Conservation (phyloP, 2,888 invertebrate species). For the Chromoteleia sp. region DNA sequence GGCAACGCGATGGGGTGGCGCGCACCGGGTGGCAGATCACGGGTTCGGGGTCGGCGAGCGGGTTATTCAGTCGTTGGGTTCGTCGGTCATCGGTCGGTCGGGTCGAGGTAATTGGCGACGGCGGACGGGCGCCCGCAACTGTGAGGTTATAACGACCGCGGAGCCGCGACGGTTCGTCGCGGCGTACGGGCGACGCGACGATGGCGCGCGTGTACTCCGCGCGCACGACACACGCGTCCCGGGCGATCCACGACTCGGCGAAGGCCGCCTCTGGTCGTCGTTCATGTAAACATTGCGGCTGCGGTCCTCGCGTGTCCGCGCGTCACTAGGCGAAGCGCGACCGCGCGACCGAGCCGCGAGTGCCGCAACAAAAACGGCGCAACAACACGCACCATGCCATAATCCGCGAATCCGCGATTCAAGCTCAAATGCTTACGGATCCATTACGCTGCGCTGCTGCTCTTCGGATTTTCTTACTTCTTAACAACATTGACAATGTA, state of each 20-base stretch:
- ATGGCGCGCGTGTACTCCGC: not conserved
- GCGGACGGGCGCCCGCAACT: conserved; percentile 9
- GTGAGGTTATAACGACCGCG: conserved; percentile 48
- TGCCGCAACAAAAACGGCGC: conserved; percentile 18
- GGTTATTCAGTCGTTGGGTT: not conserved
- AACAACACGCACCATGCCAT: conserved; percentile 48
- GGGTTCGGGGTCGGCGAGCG: not conserved
- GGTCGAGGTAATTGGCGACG: not conserved
- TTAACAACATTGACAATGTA: conserved; percentile 93
- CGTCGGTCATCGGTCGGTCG: not conserved
- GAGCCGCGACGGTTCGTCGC: conserved; percentile 7
- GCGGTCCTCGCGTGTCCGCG: conserved; percentile 71
- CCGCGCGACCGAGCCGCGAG: not conserved
- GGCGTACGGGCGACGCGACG: not conserved
- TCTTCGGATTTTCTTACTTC: conserved; percentile 78
- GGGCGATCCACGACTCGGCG: conserved; percentile 31
- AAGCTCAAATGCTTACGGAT: conserved; percentile 82
- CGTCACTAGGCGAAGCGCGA: conserved; percentile 49
- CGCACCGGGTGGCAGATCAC: not conserved
- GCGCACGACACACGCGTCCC: conserved; percentile 25
- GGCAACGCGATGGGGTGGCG: not conserved
- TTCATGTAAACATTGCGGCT: conserved; percentile 81
- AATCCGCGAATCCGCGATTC: conserved; percentile 36
- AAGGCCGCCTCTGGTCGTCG: conserved; percentile 56
- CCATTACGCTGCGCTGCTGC: conserved; percentile 80